These are phyloP conservation scores for Dastarcus helophoroides DNA, from an alignment of 2,888 invertebrate genomes.

Conservation along the genomic window DNA sequence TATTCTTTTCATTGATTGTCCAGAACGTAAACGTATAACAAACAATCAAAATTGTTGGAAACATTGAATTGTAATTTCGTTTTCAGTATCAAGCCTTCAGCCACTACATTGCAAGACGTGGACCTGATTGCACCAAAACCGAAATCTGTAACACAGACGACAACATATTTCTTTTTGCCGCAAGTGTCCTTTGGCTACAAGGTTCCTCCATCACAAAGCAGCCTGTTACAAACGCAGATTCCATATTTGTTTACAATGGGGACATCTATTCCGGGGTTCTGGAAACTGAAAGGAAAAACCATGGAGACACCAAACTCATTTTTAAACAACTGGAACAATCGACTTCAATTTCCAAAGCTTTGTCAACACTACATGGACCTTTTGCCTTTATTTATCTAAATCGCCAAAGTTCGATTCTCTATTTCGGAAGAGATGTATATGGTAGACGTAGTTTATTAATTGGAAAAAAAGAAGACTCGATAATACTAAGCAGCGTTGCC, in stretches of 20 bases:
- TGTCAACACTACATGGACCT: constrained; percentile 64
- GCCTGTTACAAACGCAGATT: constrained; percentile 50
- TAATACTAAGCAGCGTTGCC: constrained; percentile 45
- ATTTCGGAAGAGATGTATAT: constrained; percentile 75
- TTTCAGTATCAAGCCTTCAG: constrained; percentile 25
- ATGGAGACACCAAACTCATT: constrained; percentile 45
- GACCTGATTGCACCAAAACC: constrained; percentile 40
- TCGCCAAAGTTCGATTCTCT: constrained; percentile 45
- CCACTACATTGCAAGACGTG: constrained; percentile 40
- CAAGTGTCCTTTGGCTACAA: constrained; percentile 75
- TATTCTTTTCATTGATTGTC: too few relatives aligned
- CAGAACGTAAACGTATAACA: too few relatives aligned
- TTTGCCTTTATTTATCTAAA: constrained; percentile 73
- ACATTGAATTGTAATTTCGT: constrained; percentile 6
- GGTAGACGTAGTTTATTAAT: constrained; percentile 77
- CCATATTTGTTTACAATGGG: constrained; percentile 76
- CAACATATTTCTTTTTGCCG: constrained; percentile 29
- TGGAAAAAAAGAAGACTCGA: constrained; percentile 35
- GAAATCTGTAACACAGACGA: constrained; percentile 14
- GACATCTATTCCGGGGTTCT: constrained; percentile 57
- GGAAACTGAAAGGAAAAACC: constrained; percentile 22
- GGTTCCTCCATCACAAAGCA: constrained; percentile 53
- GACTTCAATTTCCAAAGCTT: constrained; percentile 27
- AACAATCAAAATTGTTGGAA: neutral
- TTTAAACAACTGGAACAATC: constrained; percentile 33